Conservation (phyloP, 2,113 vertebrate species). For the Myanophis thanlyinensis region DNA sequence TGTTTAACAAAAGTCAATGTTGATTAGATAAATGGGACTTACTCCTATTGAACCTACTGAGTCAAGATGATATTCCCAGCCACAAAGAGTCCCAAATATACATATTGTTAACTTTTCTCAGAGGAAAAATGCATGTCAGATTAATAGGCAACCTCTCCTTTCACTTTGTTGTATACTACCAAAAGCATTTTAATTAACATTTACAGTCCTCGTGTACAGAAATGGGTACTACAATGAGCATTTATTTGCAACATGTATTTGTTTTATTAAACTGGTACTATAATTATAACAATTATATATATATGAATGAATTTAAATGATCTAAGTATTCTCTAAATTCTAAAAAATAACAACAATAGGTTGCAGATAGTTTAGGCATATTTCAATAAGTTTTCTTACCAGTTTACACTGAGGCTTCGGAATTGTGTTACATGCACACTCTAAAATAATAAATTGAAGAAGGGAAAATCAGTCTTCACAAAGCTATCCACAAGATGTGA, state of each 20-base stretch:
- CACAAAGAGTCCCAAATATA: neutral
- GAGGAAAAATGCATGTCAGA: neutral
- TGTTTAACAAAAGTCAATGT: neutral
- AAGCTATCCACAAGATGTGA: neutral
- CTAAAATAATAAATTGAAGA: conserved; percentile 71
- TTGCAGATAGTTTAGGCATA: neutral
- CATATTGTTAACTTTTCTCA: neutral
- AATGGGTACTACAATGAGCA: too few species aligned
- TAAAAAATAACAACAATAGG: neutral
- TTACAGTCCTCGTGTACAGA: neutral
- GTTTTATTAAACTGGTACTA: neutral
- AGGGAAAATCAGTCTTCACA: conserved; percentile 22
- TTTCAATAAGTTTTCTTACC: conserved; percentile 73
- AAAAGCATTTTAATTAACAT: neutral
- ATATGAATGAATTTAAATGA: neutral
- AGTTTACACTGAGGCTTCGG: conserved; percentile 81
- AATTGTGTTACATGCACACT: conserved; percentile 88
- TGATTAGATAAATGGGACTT: neutral
- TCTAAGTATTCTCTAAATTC: neutral
- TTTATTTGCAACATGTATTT: neutral
- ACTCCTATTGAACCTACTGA: neutral
- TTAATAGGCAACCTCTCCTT: neutral
- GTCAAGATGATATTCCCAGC: neutral
- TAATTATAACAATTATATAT: neutral
- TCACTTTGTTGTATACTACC: neutral